phyloP scores from a whole-genome alignment of 2,797 vertebrate genomes.

The Girardinus metallicus region DNA sequence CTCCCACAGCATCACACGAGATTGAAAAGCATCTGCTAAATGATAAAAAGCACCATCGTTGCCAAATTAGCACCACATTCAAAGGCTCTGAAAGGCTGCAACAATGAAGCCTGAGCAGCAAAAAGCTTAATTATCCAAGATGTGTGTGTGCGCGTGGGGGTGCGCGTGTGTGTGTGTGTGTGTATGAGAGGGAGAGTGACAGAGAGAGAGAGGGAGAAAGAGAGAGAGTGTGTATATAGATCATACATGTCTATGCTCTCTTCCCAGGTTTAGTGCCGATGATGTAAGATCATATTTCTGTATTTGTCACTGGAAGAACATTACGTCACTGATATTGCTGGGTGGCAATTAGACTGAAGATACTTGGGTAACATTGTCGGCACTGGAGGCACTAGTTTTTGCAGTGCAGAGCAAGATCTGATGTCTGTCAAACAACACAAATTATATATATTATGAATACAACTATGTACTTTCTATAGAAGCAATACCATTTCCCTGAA shows the following conservation, averaged over 20 bases:
- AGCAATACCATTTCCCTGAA: too few species aligned
- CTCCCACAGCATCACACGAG: slow-evolving; percentile 60
- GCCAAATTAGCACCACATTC: slow-evolving; percentile 81
- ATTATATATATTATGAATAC: too few species aligned
- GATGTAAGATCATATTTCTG: slow-evolving; percentile 77
- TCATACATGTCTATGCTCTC: slow-evolving; percentile 31
- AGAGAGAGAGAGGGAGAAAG: background rate
- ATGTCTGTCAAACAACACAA: background rate
- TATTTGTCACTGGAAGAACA: slow-evolving; percentile 66
- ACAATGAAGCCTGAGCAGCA: slow-evolving; percentile 80
- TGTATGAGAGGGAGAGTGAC: slow-evolving; percentile 12
- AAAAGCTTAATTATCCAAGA: slow-evolving; percentile 75
- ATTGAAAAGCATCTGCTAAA: slow-evolving; percentile 78
- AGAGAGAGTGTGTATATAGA: slow-evolving; percentile 32
- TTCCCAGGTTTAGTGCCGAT: slow-evolving; percentile 62
- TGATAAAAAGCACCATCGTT: slow-evolving; percentile 72
- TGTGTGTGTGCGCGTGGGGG: slow-evolving; percentile 41
- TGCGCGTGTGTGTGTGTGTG: slow-evolving; percentile 32
- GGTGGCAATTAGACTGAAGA: slow-evolving; percentile 52
- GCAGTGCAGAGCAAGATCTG: background rate
- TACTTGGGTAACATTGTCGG: slow-evolving; percentile 31
- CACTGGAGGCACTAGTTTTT: slow-evolving; percentile 23
- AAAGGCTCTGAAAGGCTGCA: slow-evolving; percentile 79
- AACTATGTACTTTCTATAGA: too few species aligned
- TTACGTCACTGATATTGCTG: slow-evolving; percentile 73